A percentile compares a stretch with the other conserved stretches of the same genome.
Conservation (phyloP, 2,888 invertebrate species). For the Ectemnius lituratus region DNA sequence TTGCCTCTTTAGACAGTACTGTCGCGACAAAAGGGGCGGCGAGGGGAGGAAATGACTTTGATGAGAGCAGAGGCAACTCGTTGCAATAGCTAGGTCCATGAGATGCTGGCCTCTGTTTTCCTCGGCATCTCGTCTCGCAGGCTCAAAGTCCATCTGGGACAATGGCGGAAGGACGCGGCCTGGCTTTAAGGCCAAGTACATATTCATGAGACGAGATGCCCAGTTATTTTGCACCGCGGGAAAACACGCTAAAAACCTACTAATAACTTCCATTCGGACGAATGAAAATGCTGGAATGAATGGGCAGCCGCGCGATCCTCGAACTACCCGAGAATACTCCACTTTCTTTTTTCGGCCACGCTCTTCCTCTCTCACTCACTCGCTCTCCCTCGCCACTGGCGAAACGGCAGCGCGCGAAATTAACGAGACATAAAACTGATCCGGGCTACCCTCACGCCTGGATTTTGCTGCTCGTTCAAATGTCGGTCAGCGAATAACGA, state of each 20-base stretch:
- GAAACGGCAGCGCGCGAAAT: no score
- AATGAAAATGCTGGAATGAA: no score
- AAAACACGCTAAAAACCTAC: not conserved
- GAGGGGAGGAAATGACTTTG: slow-evolving; percentile 3
- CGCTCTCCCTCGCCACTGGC: no score
- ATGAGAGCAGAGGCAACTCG: not conserved
- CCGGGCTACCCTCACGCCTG: no score
- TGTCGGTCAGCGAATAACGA: no score
- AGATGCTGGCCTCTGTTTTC: no score
- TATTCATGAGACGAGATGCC: slow-evolving; percentile 3
- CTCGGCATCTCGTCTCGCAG: not conserved
- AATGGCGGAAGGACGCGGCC: not conserved
- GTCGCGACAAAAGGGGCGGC: not conserved
- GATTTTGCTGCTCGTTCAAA: no score
- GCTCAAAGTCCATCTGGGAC: slow-evolving; percentile 3
- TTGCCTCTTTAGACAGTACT: not conserved
- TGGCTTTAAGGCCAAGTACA: slow-evolving; percentile 7
- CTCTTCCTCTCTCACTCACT: no score
- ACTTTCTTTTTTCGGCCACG: no score
- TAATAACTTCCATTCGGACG: slow-evolving; percentile 2
- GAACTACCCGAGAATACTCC: no score
- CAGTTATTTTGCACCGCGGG: not conserved
- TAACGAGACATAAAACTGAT: no score
- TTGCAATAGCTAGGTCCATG: not conserved
- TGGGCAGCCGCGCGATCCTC: no score